A percentile compares a stretch with the other conserved stretches of the same genome.
phyloP scores from a whole-genome alignment of 2,113 vertebrate species.

The Acrocephalus kingi region DNA sequence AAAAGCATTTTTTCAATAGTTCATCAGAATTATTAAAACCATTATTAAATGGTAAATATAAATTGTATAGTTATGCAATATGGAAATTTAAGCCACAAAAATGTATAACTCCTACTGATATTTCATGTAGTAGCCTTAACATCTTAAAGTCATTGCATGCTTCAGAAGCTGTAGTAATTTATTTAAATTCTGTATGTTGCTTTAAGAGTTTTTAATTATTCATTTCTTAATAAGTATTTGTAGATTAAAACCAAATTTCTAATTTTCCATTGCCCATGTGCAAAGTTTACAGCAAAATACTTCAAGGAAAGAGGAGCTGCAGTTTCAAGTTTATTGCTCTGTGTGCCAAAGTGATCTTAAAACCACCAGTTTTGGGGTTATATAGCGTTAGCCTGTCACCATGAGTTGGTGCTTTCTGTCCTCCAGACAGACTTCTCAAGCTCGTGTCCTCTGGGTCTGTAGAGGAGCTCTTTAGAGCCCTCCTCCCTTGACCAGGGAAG shows the following conservation, averaged over 20 bases:
- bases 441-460: not conserved
- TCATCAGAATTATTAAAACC: not conserved
- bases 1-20: not conserved
- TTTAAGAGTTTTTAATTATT: not conserved
- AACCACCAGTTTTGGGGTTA: not conserved
- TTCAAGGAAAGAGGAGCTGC: not conserved
- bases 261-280: not conserved
- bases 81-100: not conserved
- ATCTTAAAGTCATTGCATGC: not conserved
- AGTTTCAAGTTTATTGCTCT: not conserved
- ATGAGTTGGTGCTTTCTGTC: not conserved
- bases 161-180: not conserved
- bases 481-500: not conserved
- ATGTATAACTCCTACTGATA: not conserved
- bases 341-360: not conserved
- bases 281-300: not conserved
- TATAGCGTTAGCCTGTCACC: not conserved
- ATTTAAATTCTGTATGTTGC: not conserved
- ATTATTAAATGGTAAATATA: not conserved
- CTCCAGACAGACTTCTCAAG: not conserved
- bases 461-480: not conserved
- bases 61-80: not conserved
- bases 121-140: not conserved
- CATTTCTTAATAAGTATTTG: not conserved
- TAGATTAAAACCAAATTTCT: not conserved